Evolutionary conservation across 2,888 invertebrate species (phyloP).

Genomic region (Trissoscelio sp.): DNA sequence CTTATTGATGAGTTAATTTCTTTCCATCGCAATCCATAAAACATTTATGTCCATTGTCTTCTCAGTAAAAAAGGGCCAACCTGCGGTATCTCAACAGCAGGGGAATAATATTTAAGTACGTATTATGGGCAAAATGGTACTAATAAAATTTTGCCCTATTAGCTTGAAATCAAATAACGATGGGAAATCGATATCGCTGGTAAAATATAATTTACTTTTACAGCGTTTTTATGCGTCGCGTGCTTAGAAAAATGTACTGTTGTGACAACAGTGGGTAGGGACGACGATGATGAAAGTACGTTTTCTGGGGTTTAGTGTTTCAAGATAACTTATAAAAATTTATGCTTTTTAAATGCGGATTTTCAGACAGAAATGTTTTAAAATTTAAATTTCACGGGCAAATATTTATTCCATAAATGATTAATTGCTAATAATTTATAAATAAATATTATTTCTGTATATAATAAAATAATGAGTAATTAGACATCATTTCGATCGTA

Average conservation of each 20-base stretch:
- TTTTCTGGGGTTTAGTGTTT: too few species aligned
- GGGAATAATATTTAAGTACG: slow-evolving; percentile 8
- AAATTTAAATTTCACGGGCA: too few species aligned
- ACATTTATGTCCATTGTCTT: background rate
- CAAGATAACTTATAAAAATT: too few species aligned
- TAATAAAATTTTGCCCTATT: slow-evolving; percentile 39
- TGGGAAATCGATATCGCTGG: slow-evolving; percentile 23
- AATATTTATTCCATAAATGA: too few species aligned
- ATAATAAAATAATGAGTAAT: too few species aligned
- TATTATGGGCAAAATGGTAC: slow-evolving; percentile 12
- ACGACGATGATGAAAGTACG: too few species aligned
- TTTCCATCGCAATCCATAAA: background rate
- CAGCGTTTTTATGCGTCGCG: background rate
- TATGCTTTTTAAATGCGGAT: too few species aligned
- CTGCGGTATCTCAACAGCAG: background rate
- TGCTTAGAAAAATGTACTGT: background rate
- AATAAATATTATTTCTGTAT: too few species aligned
- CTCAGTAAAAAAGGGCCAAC: background rate
- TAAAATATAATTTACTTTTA: slow-evolving; percentile 5
- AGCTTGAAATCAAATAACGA: slow-evolving; percentile 32
- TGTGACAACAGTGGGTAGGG: too few species aligned
- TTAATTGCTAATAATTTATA: too few species aligned
- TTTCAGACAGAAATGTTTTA: too few species aligned
- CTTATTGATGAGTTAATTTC: slow-evolving; percentile 2
- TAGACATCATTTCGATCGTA: too few species aligned